phyloP scores from a whole-genome alignment of 2,113 vertebrate genomes.

The Megaleporinus macrocephalus region DNA sequence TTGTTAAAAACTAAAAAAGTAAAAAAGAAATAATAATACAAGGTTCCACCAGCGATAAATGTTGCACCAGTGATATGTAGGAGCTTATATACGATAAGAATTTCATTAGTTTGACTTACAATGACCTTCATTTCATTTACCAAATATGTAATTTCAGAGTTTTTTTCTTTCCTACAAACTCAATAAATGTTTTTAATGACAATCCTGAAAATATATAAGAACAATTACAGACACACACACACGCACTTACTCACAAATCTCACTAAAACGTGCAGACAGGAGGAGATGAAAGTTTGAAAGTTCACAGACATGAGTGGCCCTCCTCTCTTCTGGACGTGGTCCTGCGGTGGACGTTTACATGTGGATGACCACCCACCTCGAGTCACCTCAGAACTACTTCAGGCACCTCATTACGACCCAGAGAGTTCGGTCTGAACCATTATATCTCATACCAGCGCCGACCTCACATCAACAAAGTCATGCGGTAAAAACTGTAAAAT shows the following conservation, averaged over 20 bases:
- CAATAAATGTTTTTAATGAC: no score
- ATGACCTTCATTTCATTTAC: no score
- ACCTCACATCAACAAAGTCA: constrained; percentile 30
- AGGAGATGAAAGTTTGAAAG: constrained; percentile 48
- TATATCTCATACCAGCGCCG: constrained; percentile 19
- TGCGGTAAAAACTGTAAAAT: constrained; percentile 11
- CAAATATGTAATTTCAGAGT: no score
- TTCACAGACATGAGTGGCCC: constrained; percentile 39
- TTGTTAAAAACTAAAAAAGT: no score
- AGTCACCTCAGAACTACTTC: constrained; percentile 41
- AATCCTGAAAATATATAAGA: neutral
- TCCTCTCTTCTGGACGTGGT: constrained; percentile 29
- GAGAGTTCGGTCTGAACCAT: constrained; percentile 23
- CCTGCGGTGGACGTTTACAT: constrained; percentile 44
- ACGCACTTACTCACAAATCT: constrained; percentile 25
- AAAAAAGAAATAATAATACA: no score
- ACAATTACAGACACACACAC: constrained; percentile 2
- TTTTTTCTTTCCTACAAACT: no score
- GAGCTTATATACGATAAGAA: no score
- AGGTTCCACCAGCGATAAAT: no score
- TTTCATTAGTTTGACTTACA: no score
- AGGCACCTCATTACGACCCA: constrained; percentile 41
- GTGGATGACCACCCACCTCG: constrained; percentile 57
- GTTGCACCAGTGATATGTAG: no score
- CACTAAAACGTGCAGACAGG: constrained; percentile 31